Evolutionary conservation across 2,113 vertebrate species (phyloP).

Genomic region (Pseudopipra pipra): DNA sequence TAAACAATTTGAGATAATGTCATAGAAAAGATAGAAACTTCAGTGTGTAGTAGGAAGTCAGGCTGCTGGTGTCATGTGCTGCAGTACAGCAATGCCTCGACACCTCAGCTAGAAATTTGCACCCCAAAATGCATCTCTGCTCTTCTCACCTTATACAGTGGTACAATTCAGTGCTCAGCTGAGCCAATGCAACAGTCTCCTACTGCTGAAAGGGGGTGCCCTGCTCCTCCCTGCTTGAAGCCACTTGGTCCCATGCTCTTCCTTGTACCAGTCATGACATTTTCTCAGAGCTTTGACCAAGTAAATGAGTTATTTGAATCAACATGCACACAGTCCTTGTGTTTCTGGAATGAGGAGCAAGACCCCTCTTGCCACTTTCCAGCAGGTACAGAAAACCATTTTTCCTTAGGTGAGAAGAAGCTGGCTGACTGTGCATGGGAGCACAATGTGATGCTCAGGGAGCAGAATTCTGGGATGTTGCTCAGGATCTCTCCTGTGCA

Average conservation of each 20-base stretch:
- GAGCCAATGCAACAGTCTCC: neutral
- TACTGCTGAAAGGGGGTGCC: neutral
- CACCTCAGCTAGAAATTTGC: neutral
- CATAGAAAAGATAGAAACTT: neutral
- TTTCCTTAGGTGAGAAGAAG: neutral
- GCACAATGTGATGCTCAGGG: rapidly evolving
- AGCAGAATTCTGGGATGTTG: neutral
- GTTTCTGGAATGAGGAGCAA: neutral
- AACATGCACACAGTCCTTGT: neutral
- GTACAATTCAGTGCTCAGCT: neutral
- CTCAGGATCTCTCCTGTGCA: neutral
- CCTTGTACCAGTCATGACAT: neutral
- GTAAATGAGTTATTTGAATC: neutral
- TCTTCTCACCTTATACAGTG: neutral
- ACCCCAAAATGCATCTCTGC: neutral
- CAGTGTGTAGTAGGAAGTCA: neutral
- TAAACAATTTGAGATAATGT: neutral
- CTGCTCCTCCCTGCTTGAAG: neutral
- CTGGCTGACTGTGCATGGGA: neutral
- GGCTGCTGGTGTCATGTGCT: neutral
- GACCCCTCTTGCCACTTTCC: neutral
- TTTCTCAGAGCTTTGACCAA: neutral
- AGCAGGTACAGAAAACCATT: neutral
- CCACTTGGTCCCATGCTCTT: neutral
- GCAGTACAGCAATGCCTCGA: neutral